Base-by-base conservation (phyloP, 2,113 vertebrate species). In the Syrmaticus mikado region DNA sequence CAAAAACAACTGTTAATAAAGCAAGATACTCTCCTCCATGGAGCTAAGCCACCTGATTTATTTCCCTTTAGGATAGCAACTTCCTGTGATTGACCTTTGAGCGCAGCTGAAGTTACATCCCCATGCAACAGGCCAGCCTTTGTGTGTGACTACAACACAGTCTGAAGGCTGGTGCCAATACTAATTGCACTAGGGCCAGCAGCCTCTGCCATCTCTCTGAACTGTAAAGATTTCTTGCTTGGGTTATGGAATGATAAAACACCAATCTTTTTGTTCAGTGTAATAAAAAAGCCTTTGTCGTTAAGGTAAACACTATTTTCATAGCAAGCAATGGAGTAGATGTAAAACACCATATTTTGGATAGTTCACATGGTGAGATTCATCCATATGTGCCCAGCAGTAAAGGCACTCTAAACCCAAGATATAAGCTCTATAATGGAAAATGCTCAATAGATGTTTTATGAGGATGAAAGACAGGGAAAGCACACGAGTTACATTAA, bases 1-100 rank as follows among this genome's bases (percentile, higher is more conserved):
- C 87, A 40, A 85, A 89, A 77, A 10, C 78, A 92, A 30, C 81
- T 87, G 67, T 85, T 93, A 92, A 96, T 85, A 92, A 92, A 80
- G 64, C 41, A 22, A 85, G 45, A 76, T 90, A 40, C 57, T 85
- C 68, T 89, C 57, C 20, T 92, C 41, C 34, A 2, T 5, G 0
- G 82, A 82, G 52, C 71, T 62, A 87, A 74, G 82, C 2, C 72
- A 67, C 72, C 76, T 85, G 72, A 92, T 93, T 95, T 92, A 71
- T 87, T 83, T 87, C 60, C 53, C 64, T 85, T 70, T 24, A 50
- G 71, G 60, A 71, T 8, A 53, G 27, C 41, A 52, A 0, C 68
- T 95, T 95, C 71, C 87, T 40, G 72, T 46, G 45, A 68, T 7
- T 89, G 89, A 65, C 84, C 91, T 89, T 43, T 58, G 81, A 18